These are phyloP conservation scores for Oscheius sp. DNA, from an alignment of 2,888 invertebrate genomes.

Conservation along the genomic window DNA sequence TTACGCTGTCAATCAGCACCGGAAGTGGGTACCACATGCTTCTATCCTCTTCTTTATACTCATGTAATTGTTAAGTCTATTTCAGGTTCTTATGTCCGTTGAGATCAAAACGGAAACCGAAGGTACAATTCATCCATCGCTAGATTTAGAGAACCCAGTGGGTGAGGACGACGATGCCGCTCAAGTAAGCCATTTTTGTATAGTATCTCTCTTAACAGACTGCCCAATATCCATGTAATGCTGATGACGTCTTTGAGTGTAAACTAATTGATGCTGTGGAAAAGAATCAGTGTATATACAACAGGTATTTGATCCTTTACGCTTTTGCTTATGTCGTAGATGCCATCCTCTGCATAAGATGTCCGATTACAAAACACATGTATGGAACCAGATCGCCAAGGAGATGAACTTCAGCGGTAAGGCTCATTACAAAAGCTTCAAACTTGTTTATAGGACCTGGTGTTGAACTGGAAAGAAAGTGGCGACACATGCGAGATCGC, in stretches of 20 bases:
- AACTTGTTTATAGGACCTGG: slow-evolving; percentile 26
- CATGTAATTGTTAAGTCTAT: neutral
- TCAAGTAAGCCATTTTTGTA: neutral
- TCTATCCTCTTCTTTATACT: neutral
- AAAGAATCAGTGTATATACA: slow-evolving; percentile 47
- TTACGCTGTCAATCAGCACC: too few relatives aligned
- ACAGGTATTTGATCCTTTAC: slow-evolving; percentile 34
- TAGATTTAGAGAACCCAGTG: neutral
- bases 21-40: too few relatives aligned
- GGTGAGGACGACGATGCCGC: slow-evolving; percentile 15
- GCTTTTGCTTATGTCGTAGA: slow-evolving; percentile 22
- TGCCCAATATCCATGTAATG: slow-evolving; percentile 29
- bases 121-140: neutral
- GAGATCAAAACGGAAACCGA: slow-evolving; percentile 14
- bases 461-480: slow-evolving; percentile 50
- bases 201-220: slow-evolving; percentile 1
- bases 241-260: slow-evolving; percentile 41
- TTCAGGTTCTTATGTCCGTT: slow-evolving; percentile 15
- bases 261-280: slow-evolving; percentile 45
- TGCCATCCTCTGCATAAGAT: slow-evolving; percentile 50
- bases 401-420: slow-evolving; percentile 39
- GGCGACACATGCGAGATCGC: slow-evolving; percentile 53
- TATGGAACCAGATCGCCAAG: slow-evolving; percentile 41
- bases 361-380: slow-evolving; percentile 39
- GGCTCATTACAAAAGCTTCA: neutral